These are phyloP conservation scores for Cantharis rustica DNA, from an alignment of 2,888 invertebrate species.

Conservation along the genomic window DNA sequence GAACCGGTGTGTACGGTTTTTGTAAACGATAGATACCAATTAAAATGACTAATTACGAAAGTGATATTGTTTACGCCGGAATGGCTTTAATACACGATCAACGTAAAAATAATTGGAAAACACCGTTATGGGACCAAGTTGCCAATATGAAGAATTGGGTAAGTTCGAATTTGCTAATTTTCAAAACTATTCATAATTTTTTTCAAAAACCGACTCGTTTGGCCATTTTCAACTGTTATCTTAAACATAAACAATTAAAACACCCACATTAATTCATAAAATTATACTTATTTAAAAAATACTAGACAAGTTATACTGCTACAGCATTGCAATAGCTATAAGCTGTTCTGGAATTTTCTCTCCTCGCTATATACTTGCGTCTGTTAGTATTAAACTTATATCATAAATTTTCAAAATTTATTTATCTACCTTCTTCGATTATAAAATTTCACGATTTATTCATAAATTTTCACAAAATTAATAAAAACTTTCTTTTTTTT, in stretches of 20 bases:
- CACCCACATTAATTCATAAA: not conserved
- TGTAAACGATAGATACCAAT: not conserved
- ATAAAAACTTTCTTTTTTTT: not conserved
- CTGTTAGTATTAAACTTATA: not conserved
- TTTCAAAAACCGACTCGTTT: not conserved
- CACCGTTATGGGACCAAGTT: conserved; percentile 7
- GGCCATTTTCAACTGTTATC: not conserved
- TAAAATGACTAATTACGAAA: conserved; percentile 14
- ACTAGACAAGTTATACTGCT: not conserved
- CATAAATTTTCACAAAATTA: not conserved
- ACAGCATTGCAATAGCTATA: not conserved
- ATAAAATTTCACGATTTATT: not conserved
- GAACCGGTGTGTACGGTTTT: not conserved
- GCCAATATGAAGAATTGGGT: conserved; percentile 4
- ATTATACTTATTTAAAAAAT: not conserved
- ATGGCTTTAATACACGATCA: conserved; percentile 1
- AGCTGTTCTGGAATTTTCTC: not conserved
- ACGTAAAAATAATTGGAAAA: conserved; percentile 3
- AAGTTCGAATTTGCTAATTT: not conserved
- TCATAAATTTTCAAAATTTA: not conserved
- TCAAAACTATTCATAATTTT: not conserved
- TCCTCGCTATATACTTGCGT: not conserved
- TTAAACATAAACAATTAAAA: not conserved
- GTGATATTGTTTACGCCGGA: conserved; percentile 4
- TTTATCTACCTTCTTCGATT: not conserved